These are phyloP conservation scores for Cantharis rufa DNA, from an alignment of 2,888 invertebrate genomes.

Conservation along the genomic window DNA sequence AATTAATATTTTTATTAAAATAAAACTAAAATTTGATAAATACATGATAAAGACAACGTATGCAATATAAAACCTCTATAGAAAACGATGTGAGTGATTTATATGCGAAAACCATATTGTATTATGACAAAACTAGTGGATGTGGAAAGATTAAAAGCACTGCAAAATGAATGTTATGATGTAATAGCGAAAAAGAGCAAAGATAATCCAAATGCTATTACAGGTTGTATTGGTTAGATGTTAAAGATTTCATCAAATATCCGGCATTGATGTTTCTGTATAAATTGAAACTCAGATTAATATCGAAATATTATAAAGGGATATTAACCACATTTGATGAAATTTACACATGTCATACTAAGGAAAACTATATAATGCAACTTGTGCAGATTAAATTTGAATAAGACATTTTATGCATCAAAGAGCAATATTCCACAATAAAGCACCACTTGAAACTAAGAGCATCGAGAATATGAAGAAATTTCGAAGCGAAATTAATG, in stretches of 20 bases:
- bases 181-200: neutral
- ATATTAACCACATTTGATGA: neutral
- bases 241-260: neutral
- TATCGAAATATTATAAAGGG: neutral
- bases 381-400: neutral
- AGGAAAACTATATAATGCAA: neutral
- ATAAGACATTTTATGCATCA: neutral
- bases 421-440: neutral
- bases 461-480: neutral
- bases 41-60: too few species aligned
- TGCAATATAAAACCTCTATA: too few species aligned
- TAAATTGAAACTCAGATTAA: neutral
- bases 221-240: neutral
- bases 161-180: too few species aligned
- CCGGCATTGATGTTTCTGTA: neutral
- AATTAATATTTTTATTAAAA: too few species aligned
- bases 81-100: too few species aligned
- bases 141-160: too few species aligned
- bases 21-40: too few species aligned
- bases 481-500: neutral
- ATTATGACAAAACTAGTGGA: too few species aligned
- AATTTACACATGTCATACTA: neutral
- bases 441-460: neutral
- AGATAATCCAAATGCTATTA: neutral
- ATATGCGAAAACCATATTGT: too few species aligned